Percentiles rank a stretch among this genome's conserved stretches.
Conservation (phyloP, 2,113 vertebrate species). For the Typhlomys cinereus region DNA sequence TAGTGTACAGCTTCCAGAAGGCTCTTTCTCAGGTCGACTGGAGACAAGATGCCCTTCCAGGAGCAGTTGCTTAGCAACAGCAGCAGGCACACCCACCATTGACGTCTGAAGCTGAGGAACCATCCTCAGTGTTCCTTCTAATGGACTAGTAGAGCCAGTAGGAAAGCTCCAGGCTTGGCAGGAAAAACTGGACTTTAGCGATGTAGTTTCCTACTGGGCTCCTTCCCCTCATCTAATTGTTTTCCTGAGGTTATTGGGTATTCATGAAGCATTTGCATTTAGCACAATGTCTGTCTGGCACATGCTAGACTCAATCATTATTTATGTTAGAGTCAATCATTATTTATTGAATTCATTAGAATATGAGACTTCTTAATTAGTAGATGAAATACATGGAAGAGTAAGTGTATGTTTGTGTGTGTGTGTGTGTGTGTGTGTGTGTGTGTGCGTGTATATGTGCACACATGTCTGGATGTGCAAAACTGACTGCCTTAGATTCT, state of each 20-base stretch:
- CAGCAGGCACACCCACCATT: not conserved
- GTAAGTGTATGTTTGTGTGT: not conserved
- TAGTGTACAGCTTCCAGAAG: rapidly evolving
- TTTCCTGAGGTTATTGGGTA: conserved; percentile 6
- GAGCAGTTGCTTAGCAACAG: not conserved
- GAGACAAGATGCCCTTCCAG: not conserved
- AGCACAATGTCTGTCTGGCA: not conserved
- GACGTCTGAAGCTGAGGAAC: not conserved
- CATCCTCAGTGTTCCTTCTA: not conserved
- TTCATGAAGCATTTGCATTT: not conserved
- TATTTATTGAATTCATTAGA: not conserved
- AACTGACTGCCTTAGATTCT: not conserved
- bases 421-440: not conserved
- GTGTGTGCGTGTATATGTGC: not conserved
- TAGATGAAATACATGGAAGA: not conserved
- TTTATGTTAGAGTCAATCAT: not conserved
- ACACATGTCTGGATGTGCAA: not conserved
- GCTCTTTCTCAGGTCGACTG: not conserved
- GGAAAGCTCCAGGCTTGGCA: not conserved
- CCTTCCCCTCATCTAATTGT: not conserved
- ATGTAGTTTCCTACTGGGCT: not conserved
- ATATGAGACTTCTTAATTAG: not conserved
- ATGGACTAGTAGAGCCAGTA: not conserved
- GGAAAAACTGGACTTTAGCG: conserved; percentile 49
- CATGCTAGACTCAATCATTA: not conserved